Evolutionary conservation across 2,888 invertebrate genomes (phyloP).

Genomic region (Eudemis profundana): DNA sequence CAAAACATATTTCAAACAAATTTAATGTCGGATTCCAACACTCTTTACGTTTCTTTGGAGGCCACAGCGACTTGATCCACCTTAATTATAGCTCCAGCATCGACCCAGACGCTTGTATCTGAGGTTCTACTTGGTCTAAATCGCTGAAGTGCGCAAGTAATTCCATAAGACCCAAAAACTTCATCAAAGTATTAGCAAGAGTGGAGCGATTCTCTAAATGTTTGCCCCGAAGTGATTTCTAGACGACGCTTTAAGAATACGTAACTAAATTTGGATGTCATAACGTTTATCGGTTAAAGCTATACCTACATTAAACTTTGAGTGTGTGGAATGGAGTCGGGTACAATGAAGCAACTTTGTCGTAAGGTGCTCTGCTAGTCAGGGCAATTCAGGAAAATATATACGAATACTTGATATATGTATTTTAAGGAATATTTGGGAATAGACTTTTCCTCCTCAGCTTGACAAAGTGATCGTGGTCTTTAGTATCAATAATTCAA

Average conservation of each 20-base stretch:
- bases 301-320: slow-evolving; percentile 40
- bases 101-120: background rate
- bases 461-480: too few relatives aligned
- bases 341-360: slow-evolving; percentile 61
- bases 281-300: slow-evolving; percentile 65
- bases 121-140: background rate
- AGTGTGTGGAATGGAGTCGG: slow-evolving; percentile 48
- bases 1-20: too few relatives aligned
- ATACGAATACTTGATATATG: too few relatives aligned
- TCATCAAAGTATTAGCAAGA: slow-evolving; percentile 11
- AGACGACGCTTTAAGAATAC: slow-evolving; percentile 38
- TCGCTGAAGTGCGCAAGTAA: slow-evolving; percentile 13
- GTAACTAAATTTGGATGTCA: slow-evolving; percentile 63
- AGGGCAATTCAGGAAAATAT: background rate
- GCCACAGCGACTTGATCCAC: too few relatives aligned
- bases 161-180: slow-evolving; percentile 36
- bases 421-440: too few relatives aligned
- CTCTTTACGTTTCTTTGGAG: too few relatives aligned
- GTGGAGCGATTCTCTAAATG: slow-evolving; percentile 18
- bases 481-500: too few relatives aligned
- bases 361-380: slow-evolving; percentile 15
- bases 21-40: too few relatives aligned
- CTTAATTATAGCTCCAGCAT: slow-evolving; percentile 15
- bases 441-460: too few relatives aligned
- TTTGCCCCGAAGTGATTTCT: slow-evolving; percentile 38